These are phyloP conservation scores for Rhorus exstirpatorius DNA, from an alignment of 2,888 invertebrate genomes.

Conservation along the genomic window DNA sequence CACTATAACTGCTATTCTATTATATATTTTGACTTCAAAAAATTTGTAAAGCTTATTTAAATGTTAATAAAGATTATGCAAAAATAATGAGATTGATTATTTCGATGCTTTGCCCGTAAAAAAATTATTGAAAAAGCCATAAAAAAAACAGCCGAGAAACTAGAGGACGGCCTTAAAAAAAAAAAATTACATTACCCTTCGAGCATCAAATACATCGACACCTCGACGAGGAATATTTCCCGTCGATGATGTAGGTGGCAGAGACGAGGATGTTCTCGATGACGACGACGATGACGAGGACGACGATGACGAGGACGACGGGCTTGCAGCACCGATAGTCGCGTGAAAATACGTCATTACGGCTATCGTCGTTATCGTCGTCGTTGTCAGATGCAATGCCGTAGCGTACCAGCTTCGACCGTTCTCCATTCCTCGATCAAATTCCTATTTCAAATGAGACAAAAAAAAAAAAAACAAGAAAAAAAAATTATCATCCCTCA, in stretches of 20 bases:
- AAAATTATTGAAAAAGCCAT: no score
- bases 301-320: conserved; percentile 65
- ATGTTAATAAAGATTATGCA: no score
- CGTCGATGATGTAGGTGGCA: conserved; percentile 58
- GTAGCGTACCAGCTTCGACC: conserved; percentile 71
- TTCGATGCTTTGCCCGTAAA: no score
- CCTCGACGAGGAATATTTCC: conserved; percentile 56
- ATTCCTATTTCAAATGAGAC: conserved; percentile 36
- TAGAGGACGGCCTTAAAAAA: no score
- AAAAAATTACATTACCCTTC: conserved; percentile 72
- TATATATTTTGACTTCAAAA: no score
- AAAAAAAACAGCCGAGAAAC: no score
- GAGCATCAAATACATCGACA: conserved; percentile 70
- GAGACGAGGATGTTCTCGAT: conserved; percentile 60
- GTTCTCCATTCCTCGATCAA: conserved; percentile 71
- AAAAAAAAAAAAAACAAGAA: no score
- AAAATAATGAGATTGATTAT: no score
- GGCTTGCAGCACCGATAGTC: conserved; percentile 73
- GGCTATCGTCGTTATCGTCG: conserved; percentile 77
- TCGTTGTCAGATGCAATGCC: conserved; percentile 75
- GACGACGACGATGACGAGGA: conserved; percentile 59
- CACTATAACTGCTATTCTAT: no score
- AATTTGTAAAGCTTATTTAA: no score
- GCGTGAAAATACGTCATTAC: conserved; percentile 76
- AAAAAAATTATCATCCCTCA: no score